These are phyloP conservation scores for Oreochromis grahami DNA, from an alignment of 2,797 vertebrate species.

Conservation along the genomic window DNA sequence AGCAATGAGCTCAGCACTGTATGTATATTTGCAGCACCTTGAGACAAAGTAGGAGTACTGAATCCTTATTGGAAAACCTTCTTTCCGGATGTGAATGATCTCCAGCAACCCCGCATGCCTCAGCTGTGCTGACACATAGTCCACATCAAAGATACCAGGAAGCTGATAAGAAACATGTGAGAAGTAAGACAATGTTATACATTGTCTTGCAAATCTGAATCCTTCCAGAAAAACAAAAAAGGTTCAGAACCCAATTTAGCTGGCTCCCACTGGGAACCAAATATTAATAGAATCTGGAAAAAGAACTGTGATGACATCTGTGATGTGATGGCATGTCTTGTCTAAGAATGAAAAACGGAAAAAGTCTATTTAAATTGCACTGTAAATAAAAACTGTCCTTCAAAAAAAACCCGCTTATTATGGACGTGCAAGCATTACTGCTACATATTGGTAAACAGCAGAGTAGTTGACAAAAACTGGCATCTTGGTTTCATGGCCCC, in stretches of 20 bases:
- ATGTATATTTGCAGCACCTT: conserved; percentile 70
- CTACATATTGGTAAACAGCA: neutral
- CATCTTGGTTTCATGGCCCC: neutral
- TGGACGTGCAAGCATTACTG: neutral
- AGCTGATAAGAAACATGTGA: conserved; percentile 61
- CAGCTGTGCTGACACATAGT: conserved; percentile 83
- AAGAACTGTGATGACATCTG: neutral
- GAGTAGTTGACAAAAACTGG: neutral
- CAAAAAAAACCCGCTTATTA: neutral
- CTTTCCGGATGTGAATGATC: conserved; percentile 77
- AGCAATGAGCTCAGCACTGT: neutral
- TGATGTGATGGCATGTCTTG: neutral
- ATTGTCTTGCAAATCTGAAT: neutral
- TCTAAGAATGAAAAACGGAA: neutral
- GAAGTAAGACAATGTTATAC: neutral
- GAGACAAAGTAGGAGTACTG: conserved; percentile 79
- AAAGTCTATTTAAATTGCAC: neutral
- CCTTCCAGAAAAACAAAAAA: neutral
- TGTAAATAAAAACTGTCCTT: neutral
- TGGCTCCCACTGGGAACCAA: neutral
- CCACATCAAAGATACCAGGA: conserved; percentile 84
- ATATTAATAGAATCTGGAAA: neutral
- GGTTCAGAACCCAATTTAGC: neutral
- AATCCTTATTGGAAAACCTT: conserved; percentile 83
- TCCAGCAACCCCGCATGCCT: conserved; percentile 84